A percentile compares a stretch with the other conserved stretches of the same genome.
phyloP scores from a whole-genome alignment of 2,888 invertebrate genomes.

The Cephus runcator region DNA sequence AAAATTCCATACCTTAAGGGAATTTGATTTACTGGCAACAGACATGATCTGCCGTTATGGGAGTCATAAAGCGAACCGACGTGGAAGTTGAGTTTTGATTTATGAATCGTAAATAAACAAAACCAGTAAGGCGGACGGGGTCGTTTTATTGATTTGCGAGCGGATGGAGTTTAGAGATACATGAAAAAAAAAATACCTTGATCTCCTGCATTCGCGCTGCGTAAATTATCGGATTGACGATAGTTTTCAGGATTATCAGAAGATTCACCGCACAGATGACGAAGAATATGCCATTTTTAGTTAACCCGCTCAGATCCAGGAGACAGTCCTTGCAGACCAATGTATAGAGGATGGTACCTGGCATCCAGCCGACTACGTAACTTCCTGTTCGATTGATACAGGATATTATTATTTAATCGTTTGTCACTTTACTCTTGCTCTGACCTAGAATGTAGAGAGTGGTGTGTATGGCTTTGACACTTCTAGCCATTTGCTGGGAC shows the following conservation, averaged over 20 bases:
- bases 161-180: background rate
- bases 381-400: constrained; percentile 41
- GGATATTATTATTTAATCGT: constrained; percentile 28
- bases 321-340: constrained; percentile 70
- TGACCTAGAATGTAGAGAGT: constrained; percentile 72
- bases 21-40: background rate
- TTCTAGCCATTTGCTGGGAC: constrained; percentile 63
- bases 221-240: constrained; percentile 75
- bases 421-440: constrained; percentile 45
- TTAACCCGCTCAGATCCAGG: constrained; percentile 32
- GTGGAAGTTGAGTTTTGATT: background rate
- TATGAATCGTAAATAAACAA: background rate
- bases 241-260: constrained; percentile 72
- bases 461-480: constrained; percentile 71
- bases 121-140: background rate
- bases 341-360: constrained; percentile 70
- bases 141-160: background rate
- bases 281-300: constrained; percentile 36
- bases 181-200: constrained; percentile 58
- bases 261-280: constrained; percentile 65
- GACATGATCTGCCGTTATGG: background rate
- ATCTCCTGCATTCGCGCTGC: constrained; percentile 75
- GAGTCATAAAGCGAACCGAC: background rate
- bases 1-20: background rate
- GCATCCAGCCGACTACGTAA: constrained; percentile 73